Evolutionary conservation across 2,888 invertebrate genomes (phyloP).

Genomic region (Orgyia antiqua): DNA sequence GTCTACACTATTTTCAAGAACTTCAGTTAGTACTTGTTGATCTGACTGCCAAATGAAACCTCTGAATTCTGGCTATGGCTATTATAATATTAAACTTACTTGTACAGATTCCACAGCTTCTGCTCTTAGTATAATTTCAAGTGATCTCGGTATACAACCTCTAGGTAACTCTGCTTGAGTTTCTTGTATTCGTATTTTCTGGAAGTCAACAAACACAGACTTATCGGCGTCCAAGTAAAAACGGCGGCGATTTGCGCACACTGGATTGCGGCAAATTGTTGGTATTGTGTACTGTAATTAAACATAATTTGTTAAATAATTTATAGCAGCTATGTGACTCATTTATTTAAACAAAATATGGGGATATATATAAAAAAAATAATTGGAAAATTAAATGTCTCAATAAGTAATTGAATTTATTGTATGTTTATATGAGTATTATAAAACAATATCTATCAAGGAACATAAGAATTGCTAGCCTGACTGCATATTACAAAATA

Average conservation of each 20-base stretch:
- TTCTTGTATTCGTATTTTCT: conserved; percentile 98
- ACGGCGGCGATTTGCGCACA: conserved; percentile 93
- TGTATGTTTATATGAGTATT: too few relatives aligned
- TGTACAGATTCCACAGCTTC: conserved; percentile 98
- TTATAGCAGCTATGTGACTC: too few relatives aligned
- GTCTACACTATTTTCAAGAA: neutral
- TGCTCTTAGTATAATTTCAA: conserved; percentile 95
- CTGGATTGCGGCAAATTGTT: conserved; percentile 96
- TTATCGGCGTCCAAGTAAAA: conserved; percentile 96
- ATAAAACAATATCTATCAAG: too few relatives aligned
- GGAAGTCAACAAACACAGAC: conserved; percentile 97
- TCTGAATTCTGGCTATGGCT: too few relatives aligned
- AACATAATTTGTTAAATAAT: neutral
- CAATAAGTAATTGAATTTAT: too few relatives aligned
- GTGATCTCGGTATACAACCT: conserved; percentile 96
- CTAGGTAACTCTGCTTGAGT: conserved; percentile 97
- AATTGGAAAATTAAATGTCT: too few relatives aligned
- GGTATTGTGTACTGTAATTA: conserved; percentile 89
- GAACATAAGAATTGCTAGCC: too few relatives aligned
- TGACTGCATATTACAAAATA: too few relatives aligned
- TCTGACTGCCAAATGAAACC: too few relatives aligned
- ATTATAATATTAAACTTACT: conserved; percentile 75
- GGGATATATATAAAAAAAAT: too few relatives aligned
- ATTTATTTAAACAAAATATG: too few relatives aligned
- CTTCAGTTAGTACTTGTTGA: too few relatives aligned